phyloP scores from a whole-genome alignment of 2,888 invertebrate genomes.

The Zeuzera pyrina region DNA sequence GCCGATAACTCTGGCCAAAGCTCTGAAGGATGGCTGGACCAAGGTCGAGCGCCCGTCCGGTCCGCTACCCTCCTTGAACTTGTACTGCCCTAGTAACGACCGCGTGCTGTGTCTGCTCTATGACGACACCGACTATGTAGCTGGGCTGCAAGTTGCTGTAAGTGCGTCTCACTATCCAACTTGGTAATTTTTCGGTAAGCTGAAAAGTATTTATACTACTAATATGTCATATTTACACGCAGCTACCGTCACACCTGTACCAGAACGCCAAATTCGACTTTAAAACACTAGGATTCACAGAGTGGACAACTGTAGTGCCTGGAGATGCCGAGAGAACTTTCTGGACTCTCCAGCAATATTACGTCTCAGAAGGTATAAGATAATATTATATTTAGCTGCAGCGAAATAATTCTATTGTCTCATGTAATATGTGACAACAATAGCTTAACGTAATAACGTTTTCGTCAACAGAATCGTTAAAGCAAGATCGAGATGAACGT shows the following conservation, averaged over 20 bases:
- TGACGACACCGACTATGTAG: constrained; percentile 18
- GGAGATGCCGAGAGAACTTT: constrained; percentile 13
- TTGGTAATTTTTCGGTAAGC: too few species aligned
- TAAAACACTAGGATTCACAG: constrained; percentile 22
- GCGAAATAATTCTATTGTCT: too few species aligned
- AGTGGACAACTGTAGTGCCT: constrained; percentile 18
- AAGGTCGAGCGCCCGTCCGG: constrained; percentile 9
- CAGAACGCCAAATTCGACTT: constrained; percentile 20
- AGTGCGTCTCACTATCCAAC: constrained; percentile 7
- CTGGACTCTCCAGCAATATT: constrained; percentile 22
- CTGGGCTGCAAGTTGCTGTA: constrained; percentile 21
- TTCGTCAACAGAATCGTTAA: constrained; percentile 13
- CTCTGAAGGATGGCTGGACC: constrained; percentile 11
- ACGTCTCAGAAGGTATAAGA: constrained; percentile 26
- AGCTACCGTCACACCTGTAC: constrained; percentile 25
- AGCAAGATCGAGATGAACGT: constrained; percentile 16
- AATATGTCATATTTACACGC: background rate
- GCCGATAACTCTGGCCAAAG: constrained; percentile 13
- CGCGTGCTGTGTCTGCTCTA: constrained; percentile 19
- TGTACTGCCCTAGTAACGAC: constrained; percentile 20
- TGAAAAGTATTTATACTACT: too few species aligned
- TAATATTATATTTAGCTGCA: too few species aligned
- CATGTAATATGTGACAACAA: too few species aligned
- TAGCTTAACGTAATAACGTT: too few species aligned
- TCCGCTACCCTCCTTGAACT: constrained; percentile 10